These are phyloP conservation scores for Sebastes umbrosus DNA, from an alignment of 2,797 vertebrate genomes.

Conservation along the genomic window DNA sequence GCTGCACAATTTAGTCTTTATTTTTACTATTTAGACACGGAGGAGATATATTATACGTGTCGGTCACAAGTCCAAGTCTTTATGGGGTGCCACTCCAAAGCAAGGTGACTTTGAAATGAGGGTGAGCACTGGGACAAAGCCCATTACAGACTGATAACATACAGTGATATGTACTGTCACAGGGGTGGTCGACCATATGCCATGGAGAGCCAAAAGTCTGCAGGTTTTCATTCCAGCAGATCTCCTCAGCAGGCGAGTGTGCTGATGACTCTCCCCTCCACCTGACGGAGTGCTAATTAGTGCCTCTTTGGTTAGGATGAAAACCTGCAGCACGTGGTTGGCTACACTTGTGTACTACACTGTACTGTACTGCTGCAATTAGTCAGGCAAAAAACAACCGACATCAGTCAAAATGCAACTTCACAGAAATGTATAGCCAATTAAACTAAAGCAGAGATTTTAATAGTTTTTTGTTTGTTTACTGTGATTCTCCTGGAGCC, in stretches of 20 bases:
- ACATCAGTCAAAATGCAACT: not conserved
- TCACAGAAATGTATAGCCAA: not conserved
- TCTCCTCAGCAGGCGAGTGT: conserved; percentile 38
- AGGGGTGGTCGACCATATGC: conserved; percentile 21
- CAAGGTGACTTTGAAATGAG: conserved; percentile 52
- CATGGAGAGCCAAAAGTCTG: conserved; percentile 30
- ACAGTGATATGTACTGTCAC: conserved; percentile 12
- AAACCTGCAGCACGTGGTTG: conserved; percentile 9
- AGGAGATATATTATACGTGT: not conserved
- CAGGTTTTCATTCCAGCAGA: conserved; percentile 30
- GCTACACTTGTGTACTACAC: not conserved
- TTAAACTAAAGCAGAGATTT: not conserved
- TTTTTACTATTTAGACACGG: not conserved
- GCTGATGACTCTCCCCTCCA: conserved; percentile 33
- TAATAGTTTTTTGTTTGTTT: not conserved
- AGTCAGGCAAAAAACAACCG: not conserved
- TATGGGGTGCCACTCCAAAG: not conserved
- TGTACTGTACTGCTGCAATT: not conserved
- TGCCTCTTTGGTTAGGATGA: not conserved
- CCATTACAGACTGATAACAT: conserved; percentile 14
- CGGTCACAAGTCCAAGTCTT: not conserved
- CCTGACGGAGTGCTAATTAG: conserved; percentile 47
- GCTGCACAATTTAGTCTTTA: not conserved
- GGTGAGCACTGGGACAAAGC: conserved; percentile 3
- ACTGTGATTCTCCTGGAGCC: not conserved